Base-by-base conservation (phyloP, 30 jellyfish, hydroid and myxozoan genomes). In the Phacellophora camtschatica region DNA sequence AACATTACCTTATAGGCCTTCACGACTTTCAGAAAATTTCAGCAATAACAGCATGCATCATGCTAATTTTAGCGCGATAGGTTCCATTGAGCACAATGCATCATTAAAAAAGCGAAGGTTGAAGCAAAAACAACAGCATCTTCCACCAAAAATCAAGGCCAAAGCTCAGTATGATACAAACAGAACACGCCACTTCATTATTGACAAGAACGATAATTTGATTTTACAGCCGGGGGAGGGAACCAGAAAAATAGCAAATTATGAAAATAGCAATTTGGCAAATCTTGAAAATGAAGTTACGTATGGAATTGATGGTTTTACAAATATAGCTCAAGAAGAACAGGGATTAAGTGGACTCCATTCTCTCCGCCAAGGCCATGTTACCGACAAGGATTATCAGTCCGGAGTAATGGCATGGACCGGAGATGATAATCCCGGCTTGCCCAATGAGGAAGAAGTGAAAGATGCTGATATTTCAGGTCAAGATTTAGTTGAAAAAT, bases 331-430 rank as follows among this genome's bases (percentile, higher is more conserved):
- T 57, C 55, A 50, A 23, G 85, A 71, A 22, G 59, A 56, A 28
- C 77, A 33, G 37, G 91, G 72, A n/a, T 2, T 80, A 24, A 59
- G 71, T 0, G 91, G 91, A n/a, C 37, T 80, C 16, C 71, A 67
- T 15, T 25, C 91, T 18, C 6, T 56, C 1, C 65, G 35, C 15
- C 36, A 57, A 29, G 74, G 49, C 53, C 33, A 33, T 28, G 45
- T 71, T 0, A 64, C 46, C 33, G 64, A 66, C 10, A 64, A 80
- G 15, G 84, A 70, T 51, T 30, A 41, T 34, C 91, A 41, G 53
- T 70, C 91, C 0, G 91, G 84, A 6, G 42, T 65, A 30, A 80
- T 80, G 19, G 91, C 84, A 5, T 80, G 91, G 91, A 37, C 84
- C 27, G 91, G 91, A 29, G 48, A 83, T 58, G 37, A 80, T 32